Evolutionary conservation across 2,888 invertebrate genomes (phyloP), one percentile per base, ranked within the genome.

Genomic region (Blastobasis adustella): DNA sequence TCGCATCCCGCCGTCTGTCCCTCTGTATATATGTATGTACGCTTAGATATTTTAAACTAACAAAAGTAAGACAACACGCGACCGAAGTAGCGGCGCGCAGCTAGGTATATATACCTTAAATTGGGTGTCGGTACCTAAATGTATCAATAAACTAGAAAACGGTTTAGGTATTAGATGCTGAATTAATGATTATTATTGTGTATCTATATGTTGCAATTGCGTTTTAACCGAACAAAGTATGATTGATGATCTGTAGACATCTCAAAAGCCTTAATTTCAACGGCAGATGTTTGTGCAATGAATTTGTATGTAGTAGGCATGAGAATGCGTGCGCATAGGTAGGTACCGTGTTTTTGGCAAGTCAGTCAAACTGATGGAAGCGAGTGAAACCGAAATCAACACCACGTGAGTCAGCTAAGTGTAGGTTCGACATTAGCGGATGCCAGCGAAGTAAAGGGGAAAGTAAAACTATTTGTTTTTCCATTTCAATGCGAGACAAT

Each of bases 391-490:
- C 82, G 81, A 86, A 85, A 84, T 76, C 67, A 73, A 73, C 74
- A 72, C 70, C 76, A 80, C 71, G 65, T 86, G 85, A 86, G 76
- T 84, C 85, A 82, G 73, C 76, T 73, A 75, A 75, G 77, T 79
- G 79, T 73, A 73, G 75, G 76, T 71, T 69, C 71, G 58, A 74
- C 75, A 85, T 87, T 85, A 84, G 82, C 85, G 76, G 74, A 74
- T 75, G 69, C 63, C 59, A 82, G 81, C 66, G 66, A 81, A 82
- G 73, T 78, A 79, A 78, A 84, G 84, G 85, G 83, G 87, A 87
- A 88, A 88, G 87, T 86, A 67, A 79, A 77, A 73, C 70, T 84
- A 76, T 86, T 85, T 87, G 81, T 82, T 85, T 85, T 82, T 81
- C 78, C 70, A 80, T 76, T 81, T 74, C 70, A 65, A 70, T 56